Percentiles rank a stretch among this genome's conserved stretches.
Conservation (phyloP, 2,113 vertebrate genomes). For the Ciconia maguari region DNA sequence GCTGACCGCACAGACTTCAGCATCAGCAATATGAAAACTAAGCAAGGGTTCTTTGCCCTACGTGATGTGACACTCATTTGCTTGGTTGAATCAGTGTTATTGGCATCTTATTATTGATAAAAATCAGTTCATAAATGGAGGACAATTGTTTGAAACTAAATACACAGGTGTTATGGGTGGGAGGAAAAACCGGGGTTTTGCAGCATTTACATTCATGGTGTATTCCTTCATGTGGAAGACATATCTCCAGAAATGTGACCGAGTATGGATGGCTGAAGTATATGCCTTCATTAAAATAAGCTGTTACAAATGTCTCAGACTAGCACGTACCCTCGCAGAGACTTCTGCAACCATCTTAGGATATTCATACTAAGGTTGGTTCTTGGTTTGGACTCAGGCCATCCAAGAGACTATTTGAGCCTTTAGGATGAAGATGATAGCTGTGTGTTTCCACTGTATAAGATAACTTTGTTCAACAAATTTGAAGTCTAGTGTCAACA, state of each 20-base stretch:
- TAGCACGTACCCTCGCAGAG: accelerated
- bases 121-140: background rate
- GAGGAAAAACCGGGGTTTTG: background rate
- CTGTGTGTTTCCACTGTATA: background rate
- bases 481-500: background rate
- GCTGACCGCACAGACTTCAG: background rate
- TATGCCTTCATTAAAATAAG: background rate
- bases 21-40: background rate
- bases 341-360: background rate
- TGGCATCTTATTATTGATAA: background rate
- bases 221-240: background rate
- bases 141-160: background rate
- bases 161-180: background rate
- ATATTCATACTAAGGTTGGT: background rate
- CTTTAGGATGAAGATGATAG: background rate
- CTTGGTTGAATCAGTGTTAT: background rate
- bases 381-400: background rate
- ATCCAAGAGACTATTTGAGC: background rate
- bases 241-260: background rate
- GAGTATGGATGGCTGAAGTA: background rate
- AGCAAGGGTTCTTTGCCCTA: background rate
- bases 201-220: background rate
- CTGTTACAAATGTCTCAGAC: background rate
- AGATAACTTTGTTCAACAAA: background rate
- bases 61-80: background rate